These are phyloP conservation scores for Geotrupes spiniger DNA, from an alignment of 2,888 invertebrate species.

Conservation along the genomic window DNA sequence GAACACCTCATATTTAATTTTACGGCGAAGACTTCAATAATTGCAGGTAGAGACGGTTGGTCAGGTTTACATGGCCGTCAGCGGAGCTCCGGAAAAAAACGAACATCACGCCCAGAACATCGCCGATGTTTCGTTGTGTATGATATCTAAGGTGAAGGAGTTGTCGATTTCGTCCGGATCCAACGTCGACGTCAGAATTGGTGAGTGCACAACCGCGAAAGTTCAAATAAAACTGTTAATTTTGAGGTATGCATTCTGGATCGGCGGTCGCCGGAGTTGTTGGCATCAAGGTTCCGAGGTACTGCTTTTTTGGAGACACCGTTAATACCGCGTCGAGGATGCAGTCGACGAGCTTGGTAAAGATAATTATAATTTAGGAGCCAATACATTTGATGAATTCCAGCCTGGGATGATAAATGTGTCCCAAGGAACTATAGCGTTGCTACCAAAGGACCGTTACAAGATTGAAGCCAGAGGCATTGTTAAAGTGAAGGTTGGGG, in stretches of 20 bases:
- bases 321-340: slow-evolving; percentile 90
- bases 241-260: slow-evolving; percentile 75
- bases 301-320: slow-evolving; percentile 88
- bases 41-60: slow-evolving; percentile 89
- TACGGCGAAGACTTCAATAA: neutral
- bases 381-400: no score
- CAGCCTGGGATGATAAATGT: slow-evolving; percentile 74
- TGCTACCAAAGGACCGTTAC: slow-evolving; percentile 66
- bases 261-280: slow-evolving; percentile 87
- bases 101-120: slow-evolving; percentile 75
- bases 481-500: slow-evolving; percentile 75
- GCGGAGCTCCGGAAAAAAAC: slow-evolving; percentile 79
- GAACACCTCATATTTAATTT: slow-evolving; percentile 23
- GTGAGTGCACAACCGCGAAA: slow-evolving; percentile 48
- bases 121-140: slow-evolving; percentile 74
- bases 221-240: neutral
- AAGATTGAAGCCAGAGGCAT: slow-evolving; percentile 67
- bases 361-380: no score
- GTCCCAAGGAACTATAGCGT: slow-evolving; percentile 66
- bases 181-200: slow-evolving; percentile 63
- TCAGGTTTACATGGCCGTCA: slow-evolving; percentile 86
- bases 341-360: slow-evolving; percentile 68
- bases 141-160: slow-evolving; percentile 66
- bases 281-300: slow-evolving; percentile 79
- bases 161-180: slow-evolving; percentile 60